A percentile compares a stretch with the other conserved stretches of the same genome.
These are phyloP conservation scores for Epicampocera succincta DNA, from an alignment of 2,888 invertebrate genomes.

Conservation along the genomic window DNA sequence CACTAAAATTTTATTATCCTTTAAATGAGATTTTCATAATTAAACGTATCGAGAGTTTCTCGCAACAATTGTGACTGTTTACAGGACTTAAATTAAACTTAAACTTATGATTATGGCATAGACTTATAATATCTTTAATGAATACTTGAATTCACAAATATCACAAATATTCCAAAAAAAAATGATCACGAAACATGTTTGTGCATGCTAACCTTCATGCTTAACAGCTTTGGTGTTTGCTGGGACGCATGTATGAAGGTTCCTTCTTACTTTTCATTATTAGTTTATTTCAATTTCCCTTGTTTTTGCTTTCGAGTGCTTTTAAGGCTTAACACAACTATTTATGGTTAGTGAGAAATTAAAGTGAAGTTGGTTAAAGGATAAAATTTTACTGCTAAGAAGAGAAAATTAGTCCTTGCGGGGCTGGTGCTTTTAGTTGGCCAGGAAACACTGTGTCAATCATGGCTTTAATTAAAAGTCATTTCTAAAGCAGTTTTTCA, in stretches of 20 bases:
- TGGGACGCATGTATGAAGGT: neutral
- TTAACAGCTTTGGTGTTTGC: too few relatives aligned
- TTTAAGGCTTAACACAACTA: constrained; percentile 23
- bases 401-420: neutral
- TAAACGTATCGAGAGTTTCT: too few relatives aligned
- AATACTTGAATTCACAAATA: too few relatives aligned
- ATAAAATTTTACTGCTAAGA: neutral
- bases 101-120: too few relatives aligned
- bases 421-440: neutral
- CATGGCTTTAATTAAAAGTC: neutral
- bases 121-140: too few relatives aligned
- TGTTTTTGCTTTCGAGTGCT: constrained; percentile 4
- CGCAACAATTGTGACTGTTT: too few relatives aligned
- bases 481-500: neutral
- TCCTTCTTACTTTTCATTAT: constrained; percentile 16
- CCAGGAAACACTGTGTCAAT: neutral
- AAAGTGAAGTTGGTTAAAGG: neutral
- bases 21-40: too few relatives aligned
- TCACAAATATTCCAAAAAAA: too few relatives aligned
- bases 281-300: constrained; percentile 55
- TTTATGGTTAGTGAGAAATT: constrained; percentile 11
- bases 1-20: too few relatives aligned
- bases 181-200: too few relatives aligned
- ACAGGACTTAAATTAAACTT: too few relatives aligned
- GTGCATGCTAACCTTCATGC: too few relatives aligned